Evolutionary conservation across 2,797 vertebrate genomes (phyloP).

Genomic region (Thripadectes ignobilis): DNA sequence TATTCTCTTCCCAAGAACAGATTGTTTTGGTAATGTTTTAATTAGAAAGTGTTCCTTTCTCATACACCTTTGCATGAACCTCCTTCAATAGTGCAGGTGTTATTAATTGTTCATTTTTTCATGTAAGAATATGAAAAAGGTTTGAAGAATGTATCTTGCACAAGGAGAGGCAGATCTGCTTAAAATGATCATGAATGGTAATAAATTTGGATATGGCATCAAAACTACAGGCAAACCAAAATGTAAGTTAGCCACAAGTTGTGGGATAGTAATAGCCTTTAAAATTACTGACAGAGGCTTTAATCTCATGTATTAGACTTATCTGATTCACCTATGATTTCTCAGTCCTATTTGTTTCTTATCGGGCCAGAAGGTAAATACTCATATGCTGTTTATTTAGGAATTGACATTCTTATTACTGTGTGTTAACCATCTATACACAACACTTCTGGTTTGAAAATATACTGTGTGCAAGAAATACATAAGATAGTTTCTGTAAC

Average conservation of each 20-base stretch:
- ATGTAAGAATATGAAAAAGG: background rate
- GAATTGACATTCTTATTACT: slow-evolving; percentile 33
- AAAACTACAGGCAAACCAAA: background rate
- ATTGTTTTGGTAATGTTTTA: background rate
- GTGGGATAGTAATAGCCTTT: background rate
- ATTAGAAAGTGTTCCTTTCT: background rate
- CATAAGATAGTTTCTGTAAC: slow-evolving; percentile 24
- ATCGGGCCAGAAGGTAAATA: background rate
- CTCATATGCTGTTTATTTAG: slow-evolving; percentile 36
- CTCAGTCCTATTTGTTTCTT: background rate
- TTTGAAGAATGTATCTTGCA: background rate
- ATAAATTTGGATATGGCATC: rapidly evolving
- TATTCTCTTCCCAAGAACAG: background rate
- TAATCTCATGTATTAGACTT: background rate
- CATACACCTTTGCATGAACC: background rate
- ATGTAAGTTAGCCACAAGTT: background rate
- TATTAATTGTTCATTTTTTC: background rate
- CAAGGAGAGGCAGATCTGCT: background rate
- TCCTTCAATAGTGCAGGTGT: background rate
- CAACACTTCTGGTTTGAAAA: slow-evolving; percentile 65
- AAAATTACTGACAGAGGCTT: background rate
- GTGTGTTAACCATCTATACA: slow-evolving; percentile 49
- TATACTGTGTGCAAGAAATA: slow-evolving; percentile 67
- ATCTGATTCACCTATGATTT: background rate
- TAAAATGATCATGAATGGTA: background rate